Evolutionary conservation across 2,797 vertebrate species (phyloP).

Genomic region (Masticophis lateralis): DNA sequence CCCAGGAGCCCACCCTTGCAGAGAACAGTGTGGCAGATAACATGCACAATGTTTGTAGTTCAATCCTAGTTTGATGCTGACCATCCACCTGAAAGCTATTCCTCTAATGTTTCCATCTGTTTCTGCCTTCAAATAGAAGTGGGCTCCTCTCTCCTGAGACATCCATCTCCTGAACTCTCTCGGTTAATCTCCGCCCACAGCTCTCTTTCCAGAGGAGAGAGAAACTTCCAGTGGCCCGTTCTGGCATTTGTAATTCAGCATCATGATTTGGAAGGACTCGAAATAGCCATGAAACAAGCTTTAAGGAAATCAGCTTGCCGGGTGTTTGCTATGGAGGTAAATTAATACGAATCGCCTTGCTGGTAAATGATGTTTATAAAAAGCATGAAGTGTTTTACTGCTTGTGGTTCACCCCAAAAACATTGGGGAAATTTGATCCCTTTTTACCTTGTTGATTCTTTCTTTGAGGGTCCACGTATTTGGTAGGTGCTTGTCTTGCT

Average conservation of each 20-base stretch:
- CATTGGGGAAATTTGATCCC: not conserved
- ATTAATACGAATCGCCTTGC: slow-evolving; percentile 12
- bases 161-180: slow-evolving; percentile 97
- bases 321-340: slow-evolving; percentile 98
- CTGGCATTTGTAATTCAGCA: slow-evolving; percentile 98
- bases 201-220: slow-evolving; percentile 96
- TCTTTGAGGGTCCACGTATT: not conserved
- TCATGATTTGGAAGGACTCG: slow-evolving; percentile 96
- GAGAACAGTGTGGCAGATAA: not conserved
- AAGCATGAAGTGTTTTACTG: not conserved
- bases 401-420: not conserved
- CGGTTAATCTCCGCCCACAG: slow-evolving; percentile 97
- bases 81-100: slow-evolving; percentile 16
- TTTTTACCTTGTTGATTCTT: not conserved
- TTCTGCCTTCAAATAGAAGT: slow-evolving; percentile 83
- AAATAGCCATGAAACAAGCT: slow-evolving; percentile 98
- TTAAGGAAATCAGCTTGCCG: slow-evolving; percentile 96
- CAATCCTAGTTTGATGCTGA: not conserved
- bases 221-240: slow-evolving; percentile 99
- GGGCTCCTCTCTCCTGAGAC: slow-evolving; percentile 93
- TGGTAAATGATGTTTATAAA: not conserved
- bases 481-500: not conserved
- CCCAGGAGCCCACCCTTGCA: no score
- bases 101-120: slow-evolving; percentile 59
- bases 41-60: not conserved